Base-by-base conservation (phyloP, 1,140 invertebrate species). In the Yoshiicerus persimilis region DNA sequence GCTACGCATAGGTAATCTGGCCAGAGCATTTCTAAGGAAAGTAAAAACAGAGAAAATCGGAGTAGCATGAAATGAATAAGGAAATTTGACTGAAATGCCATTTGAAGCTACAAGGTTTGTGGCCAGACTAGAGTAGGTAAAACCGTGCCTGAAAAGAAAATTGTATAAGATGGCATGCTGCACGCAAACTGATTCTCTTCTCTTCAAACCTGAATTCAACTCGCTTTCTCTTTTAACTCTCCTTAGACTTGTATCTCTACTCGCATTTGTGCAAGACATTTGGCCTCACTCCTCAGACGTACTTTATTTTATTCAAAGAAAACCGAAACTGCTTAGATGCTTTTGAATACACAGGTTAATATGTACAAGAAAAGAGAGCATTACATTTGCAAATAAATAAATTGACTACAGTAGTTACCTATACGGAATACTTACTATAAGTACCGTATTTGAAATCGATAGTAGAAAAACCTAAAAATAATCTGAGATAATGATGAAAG, bases 21-120 rank as follows among this genome's bases (percentile, higher is more conserved):
- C 16, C 47, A 2, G n/a, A n/a, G n/a, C 47, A 56, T 56, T 56
- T 56, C 47, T 56, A 56, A 34, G 34, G 70, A 34, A 38, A 16
- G 30, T 38, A 34, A 80, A n/a, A 80, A 38, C 30, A 34, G 30
- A 80, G 32, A 80, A 38, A 80, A 36, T 34, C 75, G 75, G 27
- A 25, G 23, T 70, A 27, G 75, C 75, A 80, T 80, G 75, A 80
- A 80, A 80, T 38, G 75, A 80, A 80, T 80, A 80, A 80, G 75
- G 75, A 80, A 80, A 80, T 80, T 80, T 34, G 25, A 16, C 25
- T 30, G 75, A 80, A 80, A 80, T 80, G n/a, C 75, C 75, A 34
- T 80, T 38, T 80, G 32, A 13, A 38, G 32, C 75, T 80, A 80
- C 34, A n/a, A 36, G 75, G 75, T 80, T 80, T 80, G 75, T 80